phyloP scores from a whole-genome alignment of 2,113 vertebrate genomes.

The Tetrao urogallus region DNA sequence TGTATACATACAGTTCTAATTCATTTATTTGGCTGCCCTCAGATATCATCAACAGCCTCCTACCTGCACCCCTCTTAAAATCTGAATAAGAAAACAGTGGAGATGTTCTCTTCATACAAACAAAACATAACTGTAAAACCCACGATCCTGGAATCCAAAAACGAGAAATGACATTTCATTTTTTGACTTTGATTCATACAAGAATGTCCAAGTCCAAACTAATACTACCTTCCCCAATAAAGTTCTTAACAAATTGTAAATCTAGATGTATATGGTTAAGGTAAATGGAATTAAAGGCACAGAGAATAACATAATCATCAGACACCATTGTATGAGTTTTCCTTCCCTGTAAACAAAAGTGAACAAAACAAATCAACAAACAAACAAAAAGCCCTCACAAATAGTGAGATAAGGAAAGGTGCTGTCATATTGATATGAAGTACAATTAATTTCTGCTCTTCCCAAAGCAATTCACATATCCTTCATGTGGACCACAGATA shows the following conservation, averaged over 20 bases:
- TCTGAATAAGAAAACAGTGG: background rate
- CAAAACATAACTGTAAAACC: background rate
- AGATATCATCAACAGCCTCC: background rate
- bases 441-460: background rate
- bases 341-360: background rate
- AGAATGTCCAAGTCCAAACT: background rate
- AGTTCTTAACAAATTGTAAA: background rate
- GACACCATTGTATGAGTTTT: background rate
- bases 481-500: background rate
- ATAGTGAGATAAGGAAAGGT: background rate
- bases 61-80: background rate
- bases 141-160: background rate
- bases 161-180: background rate
- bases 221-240: background rate
- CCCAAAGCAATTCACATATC: background rate
- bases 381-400: background rate
- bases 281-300: background rate
- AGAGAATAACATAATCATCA: background rate
- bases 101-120: background rate
- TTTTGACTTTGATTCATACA: background rate
- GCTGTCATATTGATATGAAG: background rate
- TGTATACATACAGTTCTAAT: background rate
- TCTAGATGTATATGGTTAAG: background rate
- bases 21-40: conserved; percentile 33
- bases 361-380: background rate